Percentiles rank a stretch among this genome's conserved stretches.
These are phyloP conservation scores for Rhipidura dahli DNA, from an alignment of 2,113 vertebrate species.

Conservation along the genomic window DNA sequence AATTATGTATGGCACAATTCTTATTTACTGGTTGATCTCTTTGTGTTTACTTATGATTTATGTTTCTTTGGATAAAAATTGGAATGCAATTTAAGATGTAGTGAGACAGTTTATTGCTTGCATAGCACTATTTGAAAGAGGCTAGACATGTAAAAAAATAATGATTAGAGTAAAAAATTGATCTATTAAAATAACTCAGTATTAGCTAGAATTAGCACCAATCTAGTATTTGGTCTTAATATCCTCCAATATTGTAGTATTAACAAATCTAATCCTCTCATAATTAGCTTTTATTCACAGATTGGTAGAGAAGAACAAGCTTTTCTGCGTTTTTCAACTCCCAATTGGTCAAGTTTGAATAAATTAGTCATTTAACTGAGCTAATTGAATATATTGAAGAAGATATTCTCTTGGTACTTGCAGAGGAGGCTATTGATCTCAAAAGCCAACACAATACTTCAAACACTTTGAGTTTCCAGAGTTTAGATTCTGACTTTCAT, in stretches of 20 bases:
- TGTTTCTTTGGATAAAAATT: not conserved
- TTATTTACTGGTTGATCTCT: slow-evolving; percentile 34
- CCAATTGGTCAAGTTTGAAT: slow-evolving; percentile 50
- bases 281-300: slow-evolving; percentile 59
- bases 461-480: not conserved
- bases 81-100: not conserved
- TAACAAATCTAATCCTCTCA: slow-evolving; percentile 48
- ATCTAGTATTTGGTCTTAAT: not conserved
- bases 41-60: slow-evolving; percentile 14
- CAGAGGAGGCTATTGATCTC: not conserved
- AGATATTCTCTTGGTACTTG: slow-evolving; percentile 29
- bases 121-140: not conserved
- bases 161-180: not conserved
- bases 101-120: not conserved
- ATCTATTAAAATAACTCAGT: not conserved
- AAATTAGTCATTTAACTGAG: slow-evolving; percentile 43
- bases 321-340: slow-evolving; percentile 43
- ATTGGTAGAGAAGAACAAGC: slow-evolving; percentile 28
- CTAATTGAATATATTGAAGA: slow-evolving; percentile 45
- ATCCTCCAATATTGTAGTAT: slow-evolving; percentile 10
- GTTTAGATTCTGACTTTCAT: not conserved
- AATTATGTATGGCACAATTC: not conserved
- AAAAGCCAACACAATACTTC: not conserved
- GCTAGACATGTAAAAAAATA: not conserved
- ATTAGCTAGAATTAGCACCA: slow-evolving; percentile 32